Evolutionary conservation across 2,888 invertebrate species (phyloP).

Genomic region (Biston betularia): DNA sequence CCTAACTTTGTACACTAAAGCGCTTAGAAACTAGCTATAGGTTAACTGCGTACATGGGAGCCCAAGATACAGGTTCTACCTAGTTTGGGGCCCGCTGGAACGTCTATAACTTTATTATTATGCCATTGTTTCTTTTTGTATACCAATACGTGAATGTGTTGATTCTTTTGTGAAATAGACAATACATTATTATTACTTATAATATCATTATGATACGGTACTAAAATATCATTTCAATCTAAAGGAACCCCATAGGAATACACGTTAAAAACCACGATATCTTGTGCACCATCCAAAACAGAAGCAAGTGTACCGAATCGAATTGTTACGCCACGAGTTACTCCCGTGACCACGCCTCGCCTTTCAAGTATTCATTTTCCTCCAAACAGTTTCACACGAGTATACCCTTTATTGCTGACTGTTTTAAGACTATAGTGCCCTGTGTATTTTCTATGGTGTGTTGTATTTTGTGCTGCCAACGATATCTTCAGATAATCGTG

Average conservation of each 20-base stretch:
- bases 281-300: constrained; percentile 52
- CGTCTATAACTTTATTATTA: too few species aligned
- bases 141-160: too few species aligned
- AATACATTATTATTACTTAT: too few species aligned
- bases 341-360: constrained; percentile 68
- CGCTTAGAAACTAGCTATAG: too few species aligned
- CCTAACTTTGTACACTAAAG: too few species aligned
- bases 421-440: constrained; percentile 13
- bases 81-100: too few species aligned
- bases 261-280: constrained; percentile 32
- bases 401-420: constrained; percentile 29
- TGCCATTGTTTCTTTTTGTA: too few species aligned
- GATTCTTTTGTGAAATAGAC: too few species aligned
- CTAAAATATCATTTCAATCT: constrained; percentile 11
- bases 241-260: constrained; percentile 19
- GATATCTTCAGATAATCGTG: constrained; percentile 43
- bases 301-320: constrained; percentile 65
- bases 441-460: constrained; percentile 9
- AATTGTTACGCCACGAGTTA: constrained; percentile 64
- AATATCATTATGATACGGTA: not conserved
- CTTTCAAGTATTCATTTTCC: constrained; percentile 35
- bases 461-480: constrained; percentile 29
- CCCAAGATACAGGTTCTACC: too few species aligned
- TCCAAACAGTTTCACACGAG: constrained; percentile 27
- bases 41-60: too few species aligned